Evolutionary conservation across 2,888 invertebrate genomes (phyloP), one percentile per base, ranked within the genome.

Genomic region (Eupsilia transversa): DNA sequence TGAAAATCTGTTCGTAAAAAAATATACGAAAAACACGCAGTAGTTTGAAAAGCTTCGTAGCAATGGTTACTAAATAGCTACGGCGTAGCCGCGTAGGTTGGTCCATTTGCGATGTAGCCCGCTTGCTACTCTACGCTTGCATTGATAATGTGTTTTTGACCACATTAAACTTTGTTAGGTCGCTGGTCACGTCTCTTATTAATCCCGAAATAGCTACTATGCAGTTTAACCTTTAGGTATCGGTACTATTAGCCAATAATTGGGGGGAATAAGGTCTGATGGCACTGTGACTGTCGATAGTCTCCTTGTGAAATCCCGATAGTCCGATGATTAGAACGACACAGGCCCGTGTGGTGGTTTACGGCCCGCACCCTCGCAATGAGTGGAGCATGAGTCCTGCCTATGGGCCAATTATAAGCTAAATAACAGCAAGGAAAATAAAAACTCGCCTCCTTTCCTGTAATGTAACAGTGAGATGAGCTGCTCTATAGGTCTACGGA

Each of bases 71-170:
- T 52, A 73, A 73, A 73, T 52, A 57, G 61, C 74, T 78, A 80
- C 73, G 79, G 41, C 66, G 80, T 79, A 69, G 78, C 33, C 54
- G 49, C 33, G 66, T 43, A 77, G 54, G 27, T 20, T 14, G 23
- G 69, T 56, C 54, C 46, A 61, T 70, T 49, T 78, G 71, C 64
- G 23, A 43, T 38, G 23, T 65, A 65, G 52, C 59, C 30, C 38
- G 30, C 70, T 23, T 27, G 35, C 35, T 54, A 27, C 17, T 60
- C 41, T 78, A 77, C 49, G 30, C 77, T 52, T 46, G 63, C 71
- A 64, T 56, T 59, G 27, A 61, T 52, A 77, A 63, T 70, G 61
- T 46, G 23, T 57, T 78, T 74, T 78, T 78, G 49, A 70, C 77
- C 66, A 66, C 68, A 49, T 23, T 61, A n/a, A 61, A 54, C 23